Percentiles rank a stretch among this genome's conserved stretches.
Conservation (phyloP, 2,888 invertebrate species). For the Platycheirus albimanus region DNA sequence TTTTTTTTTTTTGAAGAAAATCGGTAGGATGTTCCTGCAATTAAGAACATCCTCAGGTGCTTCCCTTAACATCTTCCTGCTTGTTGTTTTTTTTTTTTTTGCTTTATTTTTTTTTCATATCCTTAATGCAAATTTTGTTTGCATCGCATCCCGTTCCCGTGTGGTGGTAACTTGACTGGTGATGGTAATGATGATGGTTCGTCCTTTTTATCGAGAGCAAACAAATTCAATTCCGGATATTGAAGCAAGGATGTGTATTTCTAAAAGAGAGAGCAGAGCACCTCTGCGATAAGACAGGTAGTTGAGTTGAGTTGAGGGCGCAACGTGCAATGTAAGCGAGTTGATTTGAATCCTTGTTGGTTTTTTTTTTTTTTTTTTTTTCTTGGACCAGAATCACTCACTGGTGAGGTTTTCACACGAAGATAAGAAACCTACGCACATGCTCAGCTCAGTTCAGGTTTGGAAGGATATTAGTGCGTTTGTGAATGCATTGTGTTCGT, state of each 20-base stretch:
- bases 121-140: slow-evolving; percentile 64
- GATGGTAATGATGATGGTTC: too few relatives aligned
- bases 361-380: too few relatives aligned
- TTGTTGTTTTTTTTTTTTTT: slow-evolving; percentile 26
- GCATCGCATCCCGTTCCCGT: slow-evolving; percentile 4
- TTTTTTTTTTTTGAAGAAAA: slow-evolving; percentile 15
- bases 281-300: slow-evolving; percentile 49
- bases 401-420: slow-evolving; percentile 66
- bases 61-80: slow-evolving; percentile 39
- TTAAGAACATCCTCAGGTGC: slow-evolving; percentile 66
- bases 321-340: slow-evolving; percentile 50
- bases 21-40: slow-evolving; percentile 68
- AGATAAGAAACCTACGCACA: slow-evolving; percentile 70
- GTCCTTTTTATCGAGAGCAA: slow-evolving; percentile 49
- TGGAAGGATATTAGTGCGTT: slow-evolving; percentile 43
- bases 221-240: slow-evolving; percentile 71
- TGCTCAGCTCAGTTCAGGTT: slow-evolving; percentile 43
- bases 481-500: slow-evolving; percentile 12
- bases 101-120: slow-evolving; percentile 45
- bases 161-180: too few relatives aligned
- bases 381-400: slow-evolving; percentile 15
- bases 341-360: slow-evolving; percentile 41
- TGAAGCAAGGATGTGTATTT: slow-evolving; percentile 33
- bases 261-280: slow-evolving; percentile 17
- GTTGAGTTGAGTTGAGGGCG: slow-evolving; percentile 56